Evolutionary conservation across 2,888 invertebrate species (phyloP), one percentile per base, ranked within the genome.

Genomic region (Metallyticus violacea): DNA sequence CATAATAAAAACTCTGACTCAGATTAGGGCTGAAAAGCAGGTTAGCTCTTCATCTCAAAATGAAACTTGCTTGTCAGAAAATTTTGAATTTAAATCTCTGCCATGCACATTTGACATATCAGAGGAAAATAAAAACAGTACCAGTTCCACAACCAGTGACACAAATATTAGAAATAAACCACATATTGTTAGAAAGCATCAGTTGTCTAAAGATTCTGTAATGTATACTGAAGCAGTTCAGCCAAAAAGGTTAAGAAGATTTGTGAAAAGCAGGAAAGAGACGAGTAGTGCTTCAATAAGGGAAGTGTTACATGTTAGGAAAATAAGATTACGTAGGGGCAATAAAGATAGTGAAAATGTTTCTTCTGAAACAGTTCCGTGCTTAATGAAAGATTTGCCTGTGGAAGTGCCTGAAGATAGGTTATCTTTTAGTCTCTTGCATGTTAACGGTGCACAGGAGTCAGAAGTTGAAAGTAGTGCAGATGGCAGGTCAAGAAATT

Each of bases 1-100:
- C 81, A 88, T 88, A 85, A 88, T 89, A 62, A 89, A 89, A 88
- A 89, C 90, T 26, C 85, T 89, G 81, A 88, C 89, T 85, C 89
- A 89, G 88, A 90, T 90, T 85, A 89, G 89, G 83, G 88, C 86
- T 85, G 89, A 89, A 88, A 89, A 81, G 30, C 40, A 62, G 15
- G 9, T 9, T 62, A 15, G 9, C 15, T 3, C 40, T 40, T 2
- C 40, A 40, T 2, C 15, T 62, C 40, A 62, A 62, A 62, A 62
- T 62, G 40, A 3, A 4, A 62, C 22, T 62, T 9, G 40, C 40
- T 62, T 62, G 15, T 22, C 9, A 4, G 40, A 9, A 62, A 22
- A 22, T 22, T 15, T 9, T 62, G 40, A 62, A 62, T 62, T 62
- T 62, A n/a, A n/a, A n/a, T n/a, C n/a, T n/a, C n/a, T n/a, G n/a